phyloP scores from a whole-genome alignment of 2,888 invertebrate genomes.

The Rotaria magnacalcarata region DNA sequence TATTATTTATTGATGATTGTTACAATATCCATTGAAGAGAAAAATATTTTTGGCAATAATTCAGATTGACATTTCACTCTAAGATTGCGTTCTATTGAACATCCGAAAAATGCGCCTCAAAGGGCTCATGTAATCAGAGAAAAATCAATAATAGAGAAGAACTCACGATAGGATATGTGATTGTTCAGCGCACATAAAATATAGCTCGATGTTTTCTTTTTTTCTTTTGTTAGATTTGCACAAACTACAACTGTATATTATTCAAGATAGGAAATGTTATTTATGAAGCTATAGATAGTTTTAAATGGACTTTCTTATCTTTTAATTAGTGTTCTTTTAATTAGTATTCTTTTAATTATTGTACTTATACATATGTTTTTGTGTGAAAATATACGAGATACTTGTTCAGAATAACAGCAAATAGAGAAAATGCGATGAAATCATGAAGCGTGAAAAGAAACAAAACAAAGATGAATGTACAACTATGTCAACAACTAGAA shows the following conservation, averaged over 20 bases:
- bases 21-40: background rate
- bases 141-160: background rate
- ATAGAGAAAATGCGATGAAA: background rate
- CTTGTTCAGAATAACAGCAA: background rate
- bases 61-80: background rate
- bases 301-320: background rate
- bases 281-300: background rate
- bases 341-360: background rate
- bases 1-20: background rate
- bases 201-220: background rate
- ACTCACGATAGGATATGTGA: background rate
- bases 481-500: background rate
- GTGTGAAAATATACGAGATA: background rate
- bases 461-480: background rate
- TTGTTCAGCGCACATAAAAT: background rate
- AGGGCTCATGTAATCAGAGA: background rate
- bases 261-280: background rate
- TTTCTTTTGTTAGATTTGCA: background rate
- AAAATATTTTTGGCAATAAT: background rate
- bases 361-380: too few species aligned
- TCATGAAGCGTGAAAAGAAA: background rate
- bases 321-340: too few species aligned
- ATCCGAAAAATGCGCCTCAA: too few species aligned
- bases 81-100: background rate
- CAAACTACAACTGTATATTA: background rate